These are phyloP conservation scores for Lithobates sylvaticus DNA, from an alignment of 2,797 vertebrate genomes.

Conservation along the genomic window DNA sequence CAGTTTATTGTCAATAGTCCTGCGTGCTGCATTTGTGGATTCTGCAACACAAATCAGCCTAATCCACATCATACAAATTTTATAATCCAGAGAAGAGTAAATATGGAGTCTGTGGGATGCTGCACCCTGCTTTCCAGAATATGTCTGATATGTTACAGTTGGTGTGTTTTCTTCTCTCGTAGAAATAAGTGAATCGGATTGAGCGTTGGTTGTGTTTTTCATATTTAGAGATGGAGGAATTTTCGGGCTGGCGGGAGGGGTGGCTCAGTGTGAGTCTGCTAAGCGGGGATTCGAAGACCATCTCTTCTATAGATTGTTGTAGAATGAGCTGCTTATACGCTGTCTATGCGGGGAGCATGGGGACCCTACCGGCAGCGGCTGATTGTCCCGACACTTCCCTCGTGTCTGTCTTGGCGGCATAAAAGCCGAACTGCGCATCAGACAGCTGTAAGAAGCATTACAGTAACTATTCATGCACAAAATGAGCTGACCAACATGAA, in stretches of 20 bases:
- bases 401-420: constrained; percentile 32
- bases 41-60: too few relatives aligned
- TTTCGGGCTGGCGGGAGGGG: not conserved
- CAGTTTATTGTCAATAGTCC: too few relatives aligned
- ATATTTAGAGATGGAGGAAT: not conserved
- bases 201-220: not conserved
- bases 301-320: not conserved
- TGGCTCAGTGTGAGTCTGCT: not conserved
- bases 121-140: not conserved
- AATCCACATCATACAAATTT: too few relatives aligned
- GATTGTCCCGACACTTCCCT: constrained; percentile 23
- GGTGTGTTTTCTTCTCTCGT: not conserved
- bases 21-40: too few relatives aligned
- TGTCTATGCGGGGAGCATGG: not conserved
- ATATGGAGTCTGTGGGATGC: not conserved
- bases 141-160: too few relatives aligned
- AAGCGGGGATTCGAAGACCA: not conserved
- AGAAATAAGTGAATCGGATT: not conserved
- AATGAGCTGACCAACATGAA: constrained; percentile 59
- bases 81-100: too few relatives aligned
- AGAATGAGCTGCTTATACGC: not conserved
- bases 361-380: not conserved
- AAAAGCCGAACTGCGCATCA: constrained; percentile 26
- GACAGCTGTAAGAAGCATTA: constrained; percentile 41
- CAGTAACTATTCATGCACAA: constrained; percentile 43